These are phyloP conservation scores for Tetragonula clypearis DNA, from an alignment of 1,140 invertebrate species.

Conservation along the genomic window DNA sequence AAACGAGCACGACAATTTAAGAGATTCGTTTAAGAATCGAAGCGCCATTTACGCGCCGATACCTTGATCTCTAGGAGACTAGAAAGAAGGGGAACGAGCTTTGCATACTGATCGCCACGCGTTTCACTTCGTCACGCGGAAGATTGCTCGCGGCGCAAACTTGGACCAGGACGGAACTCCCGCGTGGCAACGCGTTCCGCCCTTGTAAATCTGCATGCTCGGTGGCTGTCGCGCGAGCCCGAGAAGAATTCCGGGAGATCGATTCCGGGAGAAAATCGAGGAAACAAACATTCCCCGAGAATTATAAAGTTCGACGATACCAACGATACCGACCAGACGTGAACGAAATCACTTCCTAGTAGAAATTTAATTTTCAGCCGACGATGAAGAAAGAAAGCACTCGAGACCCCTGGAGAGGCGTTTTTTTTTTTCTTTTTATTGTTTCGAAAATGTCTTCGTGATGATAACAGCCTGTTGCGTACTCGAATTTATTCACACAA, in stretches of 20 bases:
- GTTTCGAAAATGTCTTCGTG: background rate
- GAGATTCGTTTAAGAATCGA: conserved; percentile 11
- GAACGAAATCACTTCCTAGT: too few species aligned
- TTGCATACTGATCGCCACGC: background rate
- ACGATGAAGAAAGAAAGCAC: background rate
- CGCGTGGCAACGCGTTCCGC: background rate
- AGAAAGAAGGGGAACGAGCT: background rate
- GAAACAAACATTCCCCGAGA: background rate
- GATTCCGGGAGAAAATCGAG: background rate
- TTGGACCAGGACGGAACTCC: background rate
- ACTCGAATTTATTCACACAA: background rate
- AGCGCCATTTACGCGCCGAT: background rate
- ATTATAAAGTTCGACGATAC: too few species aligned
- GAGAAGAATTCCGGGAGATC: background rate
- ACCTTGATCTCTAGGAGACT: background rate
- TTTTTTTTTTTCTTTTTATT: background rate
- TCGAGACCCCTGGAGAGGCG: background rate
- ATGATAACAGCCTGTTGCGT: background rate
- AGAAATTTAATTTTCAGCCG: background rate
- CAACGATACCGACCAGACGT: too few species aligned
- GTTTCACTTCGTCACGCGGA: background rate
- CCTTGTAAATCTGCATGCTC: background rate
- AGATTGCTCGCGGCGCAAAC: background rate
- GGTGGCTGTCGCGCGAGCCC: background rate
- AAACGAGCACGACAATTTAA: conserved; percentile 2